Percentiles rank a stretch among this genome's conserved stretches.
Evolutionary conservation across 2,797 vertebrate genomes (phyloP).

Genomic region (Eutrigla gurnardus): DNA sequence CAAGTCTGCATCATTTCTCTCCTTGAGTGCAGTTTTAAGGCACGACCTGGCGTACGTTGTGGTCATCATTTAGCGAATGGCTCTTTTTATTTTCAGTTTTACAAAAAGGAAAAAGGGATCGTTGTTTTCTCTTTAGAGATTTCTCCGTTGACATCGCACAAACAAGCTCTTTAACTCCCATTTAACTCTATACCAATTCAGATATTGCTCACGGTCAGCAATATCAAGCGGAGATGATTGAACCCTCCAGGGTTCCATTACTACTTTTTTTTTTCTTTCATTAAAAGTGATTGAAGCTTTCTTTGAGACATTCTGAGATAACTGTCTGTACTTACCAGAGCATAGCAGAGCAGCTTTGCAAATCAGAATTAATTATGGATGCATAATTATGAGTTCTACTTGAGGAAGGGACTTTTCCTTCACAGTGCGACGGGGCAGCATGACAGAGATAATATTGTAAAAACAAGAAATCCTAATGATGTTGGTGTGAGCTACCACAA

Average conservation of each 20-base stretch:
- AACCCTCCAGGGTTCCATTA: conserved; percentile 20
- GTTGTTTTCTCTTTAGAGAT: not conserved
- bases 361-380: conserved; percentile 34
- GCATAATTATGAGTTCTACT: conserved; percentile 43
- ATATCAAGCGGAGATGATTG: not conserved
- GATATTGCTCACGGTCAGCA: conserved; percentile 2
- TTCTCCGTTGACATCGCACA: not conserved
- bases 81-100: not conserved
- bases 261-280: conserved; percentile 19
- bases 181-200: conserved; percentile 8
- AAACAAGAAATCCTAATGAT: conserved; percentile 36
- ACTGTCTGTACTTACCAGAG: conserved; percentile 4
- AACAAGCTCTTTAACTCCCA: conserved; percentile 14
- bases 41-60: not conserved
- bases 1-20: not conserved
- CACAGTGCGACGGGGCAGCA: conserved; percentile 19
- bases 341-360: conserved; percentile 17
- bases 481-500: not conserved
- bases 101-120: not conserved
- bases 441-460: conserved; percentile 40
- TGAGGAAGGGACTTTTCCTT: conserved; percentile 23
- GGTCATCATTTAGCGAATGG: not conserved
- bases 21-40: not conserved
- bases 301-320: conserved; percentile 28
- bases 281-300: conserved; percentile 30